Base-by-base conservation (phyloP, 2,797 vertebrate species). In the Xenentodon cancila region DNA sequence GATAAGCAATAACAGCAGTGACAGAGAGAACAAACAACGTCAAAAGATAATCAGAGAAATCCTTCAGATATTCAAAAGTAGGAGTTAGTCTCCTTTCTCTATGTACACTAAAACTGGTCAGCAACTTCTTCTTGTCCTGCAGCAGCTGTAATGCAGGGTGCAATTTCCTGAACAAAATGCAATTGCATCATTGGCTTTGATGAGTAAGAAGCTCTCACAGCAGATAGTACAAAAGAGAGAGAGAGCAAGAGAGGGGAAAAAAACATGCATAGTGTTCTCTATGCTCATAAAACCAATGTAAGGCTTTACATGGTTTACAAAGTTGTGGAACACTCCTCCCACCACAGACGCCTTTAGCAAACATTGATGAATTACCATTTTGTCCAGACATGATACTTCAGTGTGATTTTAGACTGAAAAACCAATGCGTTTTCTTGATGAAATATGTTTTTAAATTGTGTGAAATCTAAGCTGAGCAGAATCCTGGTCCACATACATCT, bases 131-230 rank as follows among this genome's bases (percentile, higher is more conserved):
- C n/a, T 55, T 22, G 22, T 42, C n/a, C n/a, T 15, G 17, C 59
- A 49, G 68, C 9, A 53, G 2, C 2, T 49, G 0, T 4, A 0
- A 13, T 37, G 12, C 9, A 43, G 40, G 51, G 21, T 34, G 69
- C 3, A 51, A 59, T 60, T 7, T 19, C 47, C 7, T 20, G 13
- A 46, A 45, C n/a, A 74, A 20, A 37, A 13, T 1, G 34, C 21
- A 62, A 70, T 37, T 63, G 54, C 68, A 77, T 68, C 21, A 78
- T 21, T 74, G 57, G 71, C 34, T 0, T 34, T 9, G 40, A 43
- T 47, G 61, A 75, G 64, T 13, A 57, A 45, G 34, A 62, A 18
- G 11, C 42, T 50, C 52, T n/a, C 52, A 75, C 58, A 1, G 50
- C 66, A 66, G 9, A 45, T 56, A 6, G 40, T 13, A 45, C 46